phyloP scores from a whole-genome alignment of 2,888 invertebrate genomes.

The Napeogenes sylphis region DNA sequence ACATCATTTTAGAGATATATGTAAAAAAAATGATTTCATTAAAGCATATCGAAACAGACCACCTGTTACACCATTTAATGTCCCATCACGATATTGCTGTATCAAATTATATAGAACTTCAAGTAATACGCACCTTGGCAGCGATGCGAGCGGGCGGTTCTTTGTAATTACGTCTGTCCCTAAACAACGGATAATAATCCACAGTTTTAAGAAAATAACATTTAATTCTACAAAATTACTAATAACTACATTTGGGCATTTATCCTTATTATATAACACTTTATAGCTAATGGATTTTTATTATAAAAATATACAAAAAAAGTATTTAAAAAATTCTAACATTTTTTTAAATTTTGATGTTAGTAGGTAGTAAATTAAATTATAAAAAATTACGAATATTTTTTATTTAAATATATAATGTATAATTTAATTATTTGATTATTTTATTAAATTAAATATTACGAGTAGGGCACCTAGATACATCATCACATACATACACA shows the following conservation, averaged over 20 bases:
- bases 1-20: too few species aligned
- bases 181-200: not conserved
- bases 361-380: too few species aligned
- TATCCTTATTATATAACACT: not conserved
- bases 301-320: not conserved
- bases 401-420: too few species aligned
- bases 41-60: not conserved
- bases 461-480: too few species aligned
- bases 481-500: too few species aligned
- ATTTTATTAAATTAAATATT: too few species aligned
- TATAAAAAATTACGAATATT: too few species aligned
- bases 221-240: not conserved
- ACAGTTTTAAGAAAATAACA: not conserved
- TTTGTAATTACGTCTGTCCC: not conserved
- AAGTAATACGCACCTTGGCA: conserved; percentile 3
- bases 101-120: not conserved
- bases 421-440: too few species aligned
- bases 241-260: not conserved
- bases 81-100: not conserved
- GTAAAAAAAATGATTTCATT: not conserved
- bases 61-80: not conserved
- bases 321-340: not conserved
- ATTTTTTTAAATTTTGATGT: too few species aligned
- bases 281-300: not conserved
- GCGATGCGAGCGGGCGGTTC: not conserved